Evolutionary conservation across 1,140 invertebrate genomes (phyloP).

Genomic region (Lamellibrachia luymesi): DNA sequence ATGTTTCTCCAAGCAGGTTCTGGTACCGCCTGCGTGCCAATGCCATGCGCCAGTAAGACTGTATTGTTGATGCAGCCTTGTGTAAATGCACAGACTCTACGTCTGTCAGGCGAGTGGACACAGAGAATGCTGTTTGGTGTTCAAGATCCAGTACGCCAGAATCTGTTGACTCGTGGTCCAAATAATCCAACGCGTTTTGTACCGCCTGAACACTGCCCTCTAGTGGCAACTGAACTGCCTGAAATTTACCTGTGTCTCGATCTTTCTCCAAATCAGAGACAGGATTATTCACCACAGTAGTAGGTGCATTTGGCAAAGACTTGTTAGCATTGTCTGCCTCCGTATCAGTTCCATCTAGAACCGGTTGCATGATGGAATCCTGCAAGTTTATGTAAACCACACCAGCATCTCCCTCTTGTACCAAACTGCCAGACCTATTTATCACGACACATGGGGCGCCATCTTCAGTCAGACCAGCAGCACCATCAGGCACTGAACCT

Average conservation of each 20-base stretch:
- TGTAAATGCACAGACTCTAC: neutral
- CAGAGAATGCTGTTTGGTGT: neutral
- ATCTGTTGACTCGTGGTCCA: neutral
- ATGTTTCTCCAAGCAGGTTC: neutral
- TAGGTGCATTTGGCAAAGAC: neutral
- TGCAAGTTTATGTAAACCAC: neutral
- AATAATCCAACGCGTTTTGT: neutral
- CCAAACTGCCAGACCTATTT: neutral
- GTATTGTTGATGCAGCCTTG: neutral
- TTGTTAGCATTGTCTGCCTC: neutral
- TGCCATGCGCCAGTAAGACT: neutral
- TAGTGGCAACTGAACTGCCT: neutral
- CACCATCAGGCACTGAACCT: neutral
- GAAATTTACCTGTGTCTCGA: neutral
- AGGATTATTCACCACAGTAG: neutral
- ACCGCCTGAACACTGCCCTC: neutral
- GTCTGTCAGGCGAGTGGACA: neutral
- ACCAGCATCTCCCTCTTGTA: neutral
- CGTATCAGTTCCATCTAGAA: neutral
- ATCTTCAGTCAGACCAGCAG: neutral
- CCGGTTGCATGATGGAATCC: neutral
- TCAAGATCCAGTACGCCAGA: neutral
- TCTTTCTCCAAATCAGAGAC: neutral
- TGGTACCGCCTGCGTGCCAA: neutral
- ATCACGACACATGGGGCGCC: too few species aligned